Evolutionary conservation across 2,797 vertebrate species (phyloP), one percentile per base, ranked within the genome.

Genomic region (Sphaeramia orbicularis): DNA sequence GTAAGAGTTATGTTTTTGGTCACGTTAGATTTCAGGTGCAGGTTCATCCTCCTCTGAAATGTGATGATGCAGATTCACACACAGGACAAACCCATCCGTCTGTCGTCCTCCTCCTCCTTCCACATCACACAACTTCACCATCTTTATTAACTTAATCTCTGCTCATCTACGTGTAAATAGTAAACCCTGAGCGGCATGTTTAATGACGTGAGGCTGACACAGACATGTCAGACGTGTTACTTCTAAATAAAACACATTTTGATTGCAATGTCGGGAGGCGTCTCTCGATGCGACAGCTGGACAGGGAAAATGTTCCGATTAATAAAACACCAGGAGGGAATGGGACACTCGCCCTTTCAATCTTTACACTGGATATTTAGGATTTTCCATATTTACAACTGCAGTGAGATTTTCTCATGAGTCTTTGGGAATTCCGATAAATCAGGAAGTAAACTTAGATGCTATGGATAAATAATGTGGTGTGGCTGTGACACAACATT

Each of bases 401-500:
- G 15, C 7, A 21, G 45, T 8, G n/a, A 6, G 1, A 43, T 32
- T 16, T 14, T 3, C 4, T 16, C 0, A 0, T 21, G 11, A 1
- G 18, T 15, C n/a, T 49, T n/a, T 27, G 24, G 24, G 24, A 27
- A 27, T 4, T 27, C 4, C 6, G 27, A 27, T 27, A 27, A 27
- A 27, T 27, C 24, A 27, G 24, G 24, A 27, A 27, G 4, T 27
- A 27, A 27, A 27, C 2, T 4, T 27, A 27, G 38, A 50, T 43
- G 42, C 44, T 18, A 7, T 9, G 44, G 41, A 35, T 41, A 27
- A 54, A 48, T 63, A 45, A 63, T 6, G 42, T 38, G 38, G 24
- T 3, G 4, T 15, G 61, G 48, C 55, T 68, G 55, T 51, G 43
- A 65, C 35, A 67, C 75, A 69, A 63, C 65, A 41, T 53, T 70